Conservation (phyloP, 2,888 invertebrate genomes). For the Cerastis leucographa region DNA sequence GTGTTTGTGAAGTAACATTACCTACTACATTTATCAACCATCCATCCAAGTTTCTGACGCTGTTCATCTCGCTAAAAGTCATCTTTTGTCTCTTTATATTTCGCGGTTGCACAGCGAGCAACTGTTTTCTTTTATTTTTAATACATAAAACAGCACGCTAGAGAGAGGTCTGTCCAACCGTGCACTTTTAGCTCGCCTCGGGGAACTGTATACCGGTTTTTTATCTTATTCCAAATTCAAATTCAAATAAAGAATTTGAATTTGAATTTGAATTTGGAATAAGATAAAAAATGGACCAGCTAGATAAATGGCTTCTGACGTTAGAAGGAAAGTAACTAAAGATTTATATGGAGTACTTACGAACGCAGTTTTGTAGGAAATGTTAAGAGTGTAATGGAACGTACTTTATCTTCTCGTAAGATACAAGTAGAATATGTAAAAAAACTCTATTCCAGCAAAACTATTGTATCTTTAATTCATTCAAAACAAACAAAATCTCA, state of each 20-base stretch:
- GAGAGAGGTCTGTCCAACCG: constrained; percentile 33
- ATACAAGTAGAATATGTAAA: background rate
- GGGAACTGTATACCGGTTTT: constrained; percentile 45
- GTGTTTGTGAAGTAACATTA: background rate
- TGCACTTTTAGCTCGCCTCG: constrained; percentile 51
- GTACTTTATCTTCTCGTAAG: background rate
- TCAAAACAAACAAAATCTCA: background rate
- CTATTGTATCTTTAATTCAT: background rate
- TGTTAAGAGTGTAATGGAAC: constrained; percentile 20
- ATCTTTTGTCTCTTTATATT: constrained; percentile 21
- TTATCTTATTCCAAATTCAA: no score
- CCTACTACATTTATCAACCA: background rate
- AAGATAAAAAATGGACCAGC: constrained; percentile 58
- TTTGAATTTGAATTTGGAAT: no score
- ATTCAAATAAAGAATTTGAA: no score
- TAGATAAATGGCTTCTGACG: constrained; percentile 53
- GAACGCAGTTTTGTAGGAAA: constrained; percentile 11
- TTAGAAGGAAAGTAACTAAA: constrained; percentile 26
- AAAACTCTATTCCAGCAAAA: background rate
- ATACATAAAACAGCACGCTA: constrained; percentile 48
- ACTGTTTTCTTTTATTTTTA: constrained; percentile 43
- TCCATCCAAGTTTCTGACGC: background rate
- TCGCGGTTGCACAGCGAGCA: constrained; percentile 10
- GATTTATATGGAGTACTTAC: constrained; percentile 37
- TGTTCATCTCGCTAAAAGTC: constrained; percentile 43